Conservation (phyloP, 1,140 invertebrate genomes). For the Homarus americanus region DNA sequence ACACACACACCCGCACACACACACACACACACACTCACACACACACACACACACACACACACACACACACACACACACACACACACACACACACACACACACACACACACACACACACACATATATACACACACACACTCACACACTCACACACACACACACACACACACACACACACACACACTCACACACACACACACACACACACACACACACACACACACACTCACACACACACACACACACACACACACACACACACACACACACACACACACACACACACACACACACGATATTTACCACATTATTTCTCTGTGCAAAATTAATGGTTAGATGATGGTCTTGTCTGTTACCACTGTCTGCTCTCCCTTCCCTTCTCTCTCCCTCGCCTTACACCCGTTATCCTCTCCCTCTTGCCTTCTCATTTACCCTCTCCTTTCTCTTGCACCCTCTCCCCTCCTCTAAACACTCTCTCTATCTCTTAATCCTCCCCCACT, state of each 20-base stretch:
- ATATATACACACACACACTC: slow-evolving; percentile 3
- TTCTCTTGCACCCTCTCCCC: neutral
- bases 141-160: neutral
- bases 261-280: too few species aligned
- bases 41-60: slow-evolving; percentile 13
- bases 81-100: neutral
- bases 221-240: too few species aligned
- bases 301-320: too few species aligned
- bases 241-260: too few species aligned
- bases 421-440: neutral
- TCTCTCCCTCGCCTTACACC: neutral
- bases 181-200: too few species aligned
- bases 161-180: slow-evolving; percentile 3
- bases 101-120: slow-evolving; percentile 3
- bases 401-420: neutral
- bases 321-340: too few species aligned
- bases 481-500: neutral
- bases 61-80: neutral
- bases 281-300: too few species aligned
- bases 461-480: neutral
- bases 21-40: neutral
- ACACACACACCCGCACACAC: too few species aligned
- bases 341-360: neutral
- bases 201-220: too few species aligned
- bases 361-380: neutral